These are phyloP conservation scores for Smutsia temminckii DNA, from an alignment of 2,797 vertebrate genomes.

Conservation along the genomic window DNA sequence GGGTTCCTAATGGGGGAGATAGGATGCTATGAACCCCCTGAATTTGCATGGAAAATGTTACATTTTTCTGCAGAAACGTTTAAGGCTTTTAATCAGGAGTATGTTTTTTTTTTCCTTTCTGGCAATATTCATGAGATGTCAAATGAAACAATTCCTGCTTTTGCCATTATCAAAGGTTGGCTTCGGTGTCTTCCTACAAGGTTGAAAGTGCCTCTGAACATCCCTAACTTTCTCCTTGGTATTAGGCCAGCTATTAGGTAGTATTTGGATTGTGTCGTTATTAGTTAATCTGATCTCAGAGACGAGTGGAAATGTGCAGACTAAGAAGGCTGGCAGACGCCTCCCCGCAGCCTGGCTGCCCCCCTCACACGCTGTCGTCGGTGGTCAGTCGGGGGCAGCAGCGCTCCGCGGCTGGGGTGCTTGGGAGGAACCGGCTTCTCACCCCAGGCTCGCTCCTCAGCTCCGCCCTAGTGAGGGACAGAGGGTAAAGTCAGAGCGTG, in stretches of 20 bases:
- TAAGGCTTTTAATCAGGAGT: neutral
- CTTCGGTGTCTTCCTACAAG: neutral
- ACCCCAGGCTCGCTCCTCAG: fast-evolving
- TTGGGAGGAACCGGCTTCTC: neutral
- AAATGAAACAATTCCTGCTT: neutral
- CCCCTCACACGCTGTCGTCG: neutral
- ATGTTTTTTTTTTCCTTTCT: too few species aligned
- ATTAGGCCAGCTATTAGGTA: neutral
- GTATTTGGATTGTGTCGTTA: neutral
- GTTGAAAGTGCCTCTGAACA: neutral
- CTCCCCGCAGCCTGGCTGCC: too few species aligned
- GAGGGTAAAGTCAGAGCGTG: neutral
- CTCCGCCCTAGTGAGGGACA: fast-evolving
- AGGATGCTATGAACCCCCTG: neutral
- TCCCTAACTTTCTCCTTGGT: neutral
- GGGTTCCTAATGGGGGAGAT: neutral
- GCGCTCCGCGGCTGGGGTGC: neutral
- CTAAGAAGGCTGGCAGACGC: neutral
- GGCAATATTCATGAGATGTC: neutral
- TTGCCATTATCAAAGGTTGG: neutral
- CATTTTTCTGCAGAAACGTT: neutral
- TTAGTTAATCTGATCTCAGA: neutral
- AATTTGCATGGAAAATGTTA: neutral
- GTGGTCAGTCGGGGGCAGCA: neutral
- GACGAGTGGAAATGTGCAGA: neutral